phyloP scores from a whole-genome alignment of 2,888 invertebrate genomes.

The Heliothis peltigera region DNA sequence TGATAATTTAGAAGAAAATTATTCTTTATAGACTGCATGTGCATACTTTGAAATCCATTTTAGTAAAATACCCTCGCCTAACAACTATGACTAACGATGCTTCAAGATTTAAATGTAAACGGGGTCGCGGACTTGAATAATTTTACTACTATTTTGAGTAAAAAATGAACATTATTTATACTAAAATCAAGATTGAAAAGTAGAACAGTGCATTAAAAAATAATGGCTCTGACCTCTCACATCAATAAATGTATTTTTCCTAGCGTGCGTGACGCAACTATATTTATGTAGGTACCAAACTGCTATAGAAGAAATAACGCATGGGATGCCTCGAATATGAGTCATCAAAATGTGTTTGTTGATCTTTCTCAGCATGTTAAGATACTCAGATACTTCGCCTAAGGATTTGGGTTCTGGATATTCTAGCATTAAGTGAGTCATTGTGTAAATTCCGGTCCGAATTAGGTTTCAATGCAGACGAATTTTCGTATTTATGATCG shows the following conservation, averaged over 20 bases:
- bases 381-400: conserved; percentile 23
- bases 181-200: conserved; percentile 22
- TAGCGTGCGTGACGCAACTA: conserved; percentile 73
- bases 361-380: conserved; percentile 36
- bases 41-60: conserved; percentile 27
- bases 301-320: conserved; percentile 30
- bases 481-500: conserved; percentile 11
- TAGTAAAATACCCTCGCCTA: conserved; percentile 25
- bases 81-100: conserved; percentile 8
- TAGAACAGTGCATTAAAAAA: conserved; percentile 41
- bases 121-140: conserved; percentile 5
- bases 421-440: conserved; percentile 35
- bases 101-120: conserved; percentile 23
- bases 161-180: background rate
- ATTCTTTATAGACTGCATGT: conserved; percentile 6
- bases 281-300: conserved; percentile 26
- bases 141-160: conserved; percentile 6
- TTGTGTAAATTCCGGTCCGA: conserved; percentile 16
- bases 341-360: conserved; percentile 56
- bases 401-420: conserved; percentile 18
- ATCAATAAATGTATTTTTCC: conserved; percentile 69
- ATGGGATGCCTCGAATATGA: conserved; percentile 37
- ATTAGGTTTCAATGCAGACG: background rate
- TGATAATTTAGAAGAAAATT: background rate
- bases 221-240: conserved; percentile 65